A percentile compares a stretch with the other conserved stretches of the same genome.
These are phyloP conservation scores for Ctenochaetus hawaiiensis DNA, from an alignment of 2,797 vertebrate species.

Conservation along the genomic window DNA sequence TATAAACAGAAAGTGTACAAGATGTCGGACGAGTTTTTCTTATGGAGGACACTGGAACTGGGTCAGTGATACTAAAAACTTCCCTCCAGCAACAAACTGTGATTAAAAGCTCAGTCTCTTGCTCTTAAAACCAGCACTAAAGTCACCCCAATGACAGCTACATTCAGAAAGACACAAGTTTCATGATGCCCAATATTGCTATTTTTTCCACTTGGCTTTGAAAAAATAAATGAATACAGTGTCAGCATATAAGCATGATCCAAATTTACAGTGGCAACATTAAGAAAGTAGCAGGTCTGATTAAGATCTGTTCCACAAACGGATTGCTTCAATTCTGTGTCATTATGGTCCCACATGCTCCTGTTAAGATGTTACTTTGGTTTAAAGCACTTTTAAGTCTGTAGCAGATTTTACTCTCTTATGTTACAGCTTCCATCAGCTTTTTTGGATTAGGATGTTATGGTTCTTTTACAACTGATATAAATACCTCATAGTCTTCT, in stretches of 20 bases:
- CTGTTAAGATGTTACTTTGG: constrained; percentile 42
- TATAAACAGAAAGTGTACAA: neutral
- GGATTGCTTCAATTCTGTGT: neutral
- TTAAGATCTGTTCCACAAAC: neutral
- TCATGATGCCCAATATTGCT: constrained; percentile 40
- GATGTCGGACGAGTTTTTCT: neutral
- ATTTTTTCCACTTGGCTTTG: constrained; percentile 9
- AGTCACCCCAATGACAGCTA: constrained; percentile 39
- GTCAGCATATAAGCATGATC: constrained; percentile 2
- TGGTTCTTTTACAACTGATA: neutral
- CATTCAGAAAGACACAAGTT: constrained; percentile 48
- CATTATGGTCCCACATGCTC: constrained; percentile 1
- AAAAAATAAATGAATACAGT: constrained; percentile 7
- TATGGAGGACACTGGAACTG: constrained; percentile 17
- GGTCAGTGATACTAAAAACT: constrained; percentile 25
- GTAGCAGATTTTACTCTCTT: neutral
- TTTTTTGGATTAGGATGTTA: neutral
- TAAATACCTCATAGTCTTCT: too few relatives aligned
- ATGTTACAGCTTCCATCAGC: neutral
- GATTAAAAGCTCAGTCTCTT: neutral
- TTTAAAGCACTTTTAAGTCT: neutral
- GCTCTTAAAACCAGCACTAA: constrained; percentile 41
- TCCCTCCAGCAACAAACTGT: constrained; percentile 3
- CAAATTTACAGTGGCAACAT: neutral
- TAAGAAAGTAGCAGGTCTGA: neutral